Evolutionary conservation across 2,797 vertebrate genomes (phyloP), one percentile per base, ranked within the genome.

Genomic region (Myiotriccus ornatus): DNA sequence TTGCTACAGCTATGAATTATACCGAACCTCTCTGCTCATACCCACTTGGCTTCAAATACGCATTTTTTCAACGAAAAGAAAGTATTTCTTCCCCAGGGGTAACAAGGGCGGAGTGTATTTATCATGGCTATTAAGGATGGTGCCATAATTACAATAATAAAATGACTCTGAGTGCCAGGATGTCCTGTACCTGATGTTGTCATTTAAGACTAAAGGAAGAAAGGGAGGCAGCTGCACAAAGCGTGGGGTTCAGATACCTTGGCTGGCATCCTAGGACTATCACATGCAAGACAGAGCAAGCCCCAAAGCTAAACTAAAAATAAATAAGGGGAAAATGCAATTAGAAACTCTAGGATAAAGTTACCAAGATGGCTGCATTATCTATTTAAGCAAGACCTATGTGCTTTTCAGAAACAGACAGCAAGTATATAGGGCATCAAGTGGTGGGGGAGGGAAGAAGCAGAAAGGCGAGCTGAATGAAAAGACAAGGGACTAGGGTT

Each of bases 321-420:
- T 96, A 98, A 98, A 91, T 96, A 97, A 92, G 95, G 65, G 93
- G 94, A 83, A 97, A 97, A 95, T 87, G 94, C 94, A 95, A 94
- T 94, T 95, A 97, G 93, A 97, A 97, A 96, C 97, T 96, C 93
- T 59, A 79, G 88, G 97, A 94, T 97, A 97, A 96, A 96, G 95
- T 96, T 97, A 97, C 96, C 94, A 96, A 97, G 88, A 97, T 96
- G 97, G 97, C 95, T 97, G 92, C 82, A 89, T 96, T 97, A 97
- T 97, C 97, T 97, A 94, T 94, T 96, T 96, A 94, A 97, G 93
- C 69, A 76, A 94, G 86, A 96, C 68, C 73, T 85, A 78, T 65
- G 83, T 73, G 67, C 57, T 94, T 91, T 89, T 87, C 73, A 92
- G 80, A 97, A 94, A 70, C 73, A 93, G 95, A 75, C 85, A 88